A percentile compares a stretch with the other conserved stretches of the same genome.
Evolutionary conservation across 2,888 invertebrate genomes (phyloP).

Genomic region (Erynnis tages): DNA sequence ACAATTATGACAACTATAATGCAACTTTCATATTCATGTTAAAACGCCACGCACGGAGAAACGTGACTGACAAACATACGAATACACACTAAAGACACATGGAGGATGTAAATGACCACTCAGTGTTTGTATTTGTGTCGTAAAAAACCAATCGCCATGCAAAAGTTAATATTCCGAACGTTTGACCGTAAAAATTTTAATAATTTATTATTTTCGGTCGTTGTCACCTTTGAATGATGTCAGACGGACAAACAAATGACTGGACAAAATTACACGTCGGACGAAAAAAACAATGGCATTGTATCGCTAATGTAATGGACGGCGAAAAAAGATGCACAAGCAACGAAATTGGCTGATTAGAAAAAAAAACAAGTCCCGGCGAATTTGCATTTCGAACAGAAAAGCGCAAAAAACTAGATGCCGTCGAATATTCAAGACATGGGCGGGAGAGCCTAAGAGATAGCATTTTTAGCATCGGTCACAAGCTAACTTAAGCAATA

Average conservation of each 20-base stretch:
- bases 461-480: background rate
- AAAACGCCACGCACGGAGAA: constrained; percentile 23
- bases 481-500: no score
- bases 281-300: constrained; percentile 57
- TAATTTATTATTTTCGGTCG: constrained; percentile 70
- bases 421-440: background rate
- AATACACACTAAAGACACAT: background rate
- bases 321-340: constrained; percentile 50
- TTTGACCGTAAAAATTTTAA: constrained; percentile 50
- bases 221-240: constrained; percentile 71
- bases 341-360: constrained; percentile 46
- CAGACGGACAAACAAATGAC: constrained; percentile 63
- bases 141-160: constrained; percentile 36
- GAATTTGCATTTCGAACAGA: constrained; percentile 46
- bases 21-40: constrained; percentile 24
- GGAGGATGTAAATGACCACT: background rate
- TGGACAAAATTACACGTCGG: constrained; percentile 49
- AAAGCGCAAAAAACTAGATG: constrained; percentile 42
- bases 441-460: background rate
- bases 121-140: constrained; percentile 35
- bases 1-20: constrained; percentile 20
- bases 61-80: constrained; percentile 30
- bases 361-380: constrained; percentile 33
- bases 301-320: constrained; percentile 53
- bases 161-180: constrained; percentile 41